Conservation (phyloP, 2,888 invertebrate genomes). For the Carabus problematicus region DNA sequence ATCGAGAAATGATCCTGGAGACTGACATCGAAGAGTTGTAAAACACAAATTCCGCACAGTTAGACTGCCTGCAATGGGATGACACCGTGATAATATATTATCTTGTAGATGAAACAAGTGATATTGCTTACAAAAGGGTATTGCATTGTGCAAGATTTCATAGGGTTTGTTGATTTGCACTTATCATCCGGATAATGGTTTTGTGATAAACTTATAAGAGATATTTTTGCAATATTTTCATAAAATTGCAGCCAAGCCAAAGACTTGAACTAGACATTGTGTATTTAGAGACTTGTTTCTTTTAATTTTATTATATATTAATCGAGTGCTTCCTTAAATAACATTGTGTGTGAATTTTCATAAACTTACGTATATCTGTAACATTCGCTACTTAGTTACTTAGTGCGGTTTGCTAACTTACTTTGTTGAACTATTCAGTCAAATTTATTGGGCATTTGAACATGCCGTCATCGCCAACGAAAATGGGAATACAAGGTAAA, state of each 20-base stretch:
- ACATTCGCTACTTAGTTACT: no score
- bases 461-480: conserved; percentile 41
- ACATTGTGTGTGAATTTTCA: conserved; percentile 10
- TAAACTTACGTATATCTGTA: neutral
- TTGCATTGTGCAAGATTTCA: conserved; percentile 26
- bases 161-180: conserved; percentile 10
- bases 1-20: conserved; percentile 65
- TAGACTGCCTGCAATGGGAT: conserved; percentile 25
- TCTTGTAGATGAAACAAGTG: conserved; percentile 22
- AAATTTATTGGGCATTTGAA: neutral
- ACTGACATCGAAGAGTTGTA: conserved; percentile 62
- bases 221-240: conserved; percentile 9
- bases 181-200: conserved; percentile 10
- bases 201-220: conserved; percentile 13
- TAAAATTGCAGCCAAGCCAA: conserved; percentile 7
- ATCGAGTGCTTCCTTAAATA: conserved; percentile 29
- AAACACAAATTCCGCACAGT: conserved; percentile 14
- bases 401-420: neutral
- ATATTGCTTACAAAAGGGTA: conserved; percentile 17
- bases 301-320: neutral
- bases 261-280: conserved; percentile 12
- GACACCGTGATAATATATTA: conserved; percentile 17
- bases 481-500: conserved; percentile 47
- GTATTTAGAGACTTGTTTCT: neutral
- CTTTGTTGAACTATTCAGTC: neutral